A percentile compares a stretch with the other conserved stretches of the same genome.
Evolutionary conservation across 2,797 vertebrate species (phyloP).

Genomic region (Buphagus erythrorhynchus): DNA sequence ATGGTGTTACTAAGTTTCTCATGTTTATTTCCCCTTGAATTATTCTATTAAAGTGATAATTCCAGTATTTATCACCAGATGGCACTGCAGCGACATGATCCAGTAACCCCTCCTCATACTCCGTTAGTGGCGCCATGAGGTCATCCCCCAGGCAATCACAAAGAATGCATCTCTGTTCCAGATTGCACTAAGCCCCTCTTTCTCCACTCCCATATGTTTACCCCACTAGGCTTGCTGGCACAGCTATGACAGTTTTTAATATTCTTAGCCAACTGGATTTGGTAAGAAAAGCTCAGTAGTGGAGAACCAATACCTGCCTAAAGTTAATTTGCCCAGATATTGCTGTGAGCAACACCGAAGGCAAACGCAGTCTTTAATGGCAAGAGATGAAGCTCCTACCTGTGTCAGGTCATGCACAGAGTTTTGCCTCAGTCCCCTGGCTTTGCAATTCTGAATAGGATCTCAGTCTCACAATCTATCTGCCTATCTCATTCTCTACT

Average conservation of each 20-base stretch:
- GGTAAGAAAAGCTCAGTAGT: neutral
- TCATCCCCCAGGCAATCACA: neutral
- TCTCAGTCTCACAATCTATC: neutral
- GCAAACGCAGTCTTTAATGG: neutral
- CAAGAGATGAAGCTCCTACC: neutral
- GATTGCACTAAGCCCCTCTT: neutral
- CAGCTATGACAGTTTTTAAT: neutral
- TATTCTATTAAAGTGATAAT: neutral
- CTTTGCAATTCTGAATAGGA: neutral
- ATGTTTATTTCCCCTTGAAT: neutral
- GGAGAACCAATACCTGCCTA: neutral
- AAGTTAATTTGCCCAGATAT: neutral
- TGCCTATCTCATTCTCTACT: neutral
- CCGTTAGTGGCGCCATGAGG: neutral
- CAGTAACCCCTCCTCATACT: neutral
- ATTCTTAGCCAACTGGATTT: neutral
- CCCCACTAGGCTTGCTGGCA: neutral
- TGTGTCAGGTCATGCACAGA: neutral
- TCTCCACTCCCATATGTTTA: neutral
- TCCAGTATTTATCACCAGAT: constrained; percentile 24
- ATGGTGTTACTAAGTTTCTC: neutral
- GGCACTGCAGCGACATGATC: neutral
- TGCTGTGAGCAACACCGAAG: neutral
- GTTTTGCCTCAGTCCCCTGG: neutral
- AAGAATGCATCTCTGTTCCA: neutral